Conservation (phyloP, 2,888 invertebrate genomes). For the Idaea dimidiata region DNA sequence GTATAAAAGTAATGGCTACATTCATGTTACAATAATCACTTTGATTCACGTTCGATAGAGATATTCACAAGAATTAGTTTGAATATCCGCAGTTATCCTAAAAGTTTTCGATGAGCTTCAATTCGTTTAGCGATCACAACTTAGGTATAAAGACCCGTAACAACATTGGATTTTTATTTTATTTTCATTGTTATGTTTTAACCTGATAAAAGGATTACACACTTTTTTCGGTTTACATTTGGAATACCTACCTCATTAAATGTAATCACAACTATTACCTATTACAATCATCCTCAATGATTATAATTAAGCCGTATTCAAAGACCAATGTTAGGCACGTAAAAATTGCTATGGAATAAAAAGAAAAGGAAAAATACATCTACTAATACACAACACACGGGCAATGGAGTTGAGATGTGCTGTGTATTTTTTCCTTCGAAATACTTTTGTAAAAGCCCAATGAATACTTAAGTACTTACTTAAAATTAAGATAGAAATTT, state of each 20-base stretch:
- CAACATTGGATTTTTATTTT: slow-evolving; percentile 4
- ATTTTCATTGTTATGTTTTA: slow-evolving; percentile 1
- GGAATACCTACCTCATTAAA: background rate
- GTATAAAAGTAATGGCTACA: too few species aligned
- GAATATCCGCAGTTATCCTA: background rate
- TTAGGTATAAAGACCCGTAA: background rate
- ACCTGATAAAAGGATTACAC: slow-evolving; percentile 2
- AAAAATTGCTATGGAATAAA: background rate
- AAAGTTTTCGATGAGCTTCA: background rate
- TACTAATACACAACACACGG: too few species aligned
- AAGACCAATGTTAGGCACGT: background rate
- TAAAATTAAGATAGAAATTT: too few species aligned
- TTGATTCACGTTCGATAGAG: background rate
- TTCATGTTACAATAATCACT: background rate
- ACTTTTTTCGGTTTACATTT: background rate
- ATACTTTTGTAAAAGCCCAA: too few species aligned
- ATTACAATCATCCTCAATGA: too few species aligned
- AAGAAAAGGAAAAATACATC: background rate
- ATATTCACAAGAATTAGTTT: background rate
- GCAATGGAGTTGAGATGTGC: too few species aligned
- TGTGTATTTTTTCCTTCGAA: too few species aligned
- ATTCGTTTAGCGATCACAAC: background rate
- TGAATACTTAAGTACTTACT: too few species aligned
- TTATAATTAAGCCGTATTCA: background rate
- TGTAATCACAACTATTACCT: background rate